Base-by-base conservation (phyloP, 2,888 invertebrate genomes). In the Mesoligia furuncula region DNA sequence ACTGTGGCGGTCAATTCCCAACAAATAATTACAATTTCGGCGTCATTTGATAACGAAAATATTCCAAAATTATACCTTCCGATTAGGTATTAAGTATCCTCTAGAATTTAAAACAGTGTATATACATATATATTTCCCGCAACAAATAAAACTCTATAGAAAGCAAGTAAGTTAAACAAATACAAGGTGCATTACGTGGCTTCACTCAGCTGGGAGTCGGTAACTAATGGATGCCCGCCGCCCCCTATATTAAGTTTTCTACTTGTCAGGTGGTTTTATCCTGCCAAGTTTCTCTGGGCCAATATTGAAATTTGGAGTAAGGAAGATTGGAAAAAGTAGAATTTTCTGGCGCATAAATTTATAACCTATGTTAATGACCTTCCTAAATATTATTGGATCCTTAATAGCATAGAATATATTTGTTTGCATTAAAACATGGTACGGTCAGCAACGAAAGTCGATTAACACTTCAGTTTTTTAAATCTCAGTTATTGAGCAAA, bases 201-300 rank as follows among this genome's bases (percentile, higher is more conserved):
- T 77, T 73, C 72, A 64, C 64, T 84, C 82, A 71, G 77, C 66
- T 31, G 59, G 65, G 73, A 65, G 84, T 59, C 74, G 20, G 74
- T 80, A 75, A 86, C 75, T 86, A 86, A 86, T 86, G 86, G 84
- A 74, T 62, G 24, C 42, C 75, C 57, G 31, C 59, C 78, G 11
- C 70, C 64, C 54, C 61, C 71, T 83, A 74, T 79, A 85, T 85
- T 85, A 83, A 85, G 73, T 81, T 85, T 85, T 75, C 70, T 68
- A 62, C 70, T 62, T 79, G 79, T 74, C 72, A 76, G 77, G 75
- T 75, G 78, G 81, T 59, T 78, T 81, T 79, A 85, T 79, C 72
- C 57, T 73, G 66, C 57, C 57, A 62, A 65, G n/a, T 70, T 67
- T 45, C 11, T 27, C 24, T 15, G 15, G 2, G 15, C 11, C 74